Evolutionary conservation across 2,113 vertebrate genomes (phyloP).

Genomic region (Eptesicus fuscus): DNA sequence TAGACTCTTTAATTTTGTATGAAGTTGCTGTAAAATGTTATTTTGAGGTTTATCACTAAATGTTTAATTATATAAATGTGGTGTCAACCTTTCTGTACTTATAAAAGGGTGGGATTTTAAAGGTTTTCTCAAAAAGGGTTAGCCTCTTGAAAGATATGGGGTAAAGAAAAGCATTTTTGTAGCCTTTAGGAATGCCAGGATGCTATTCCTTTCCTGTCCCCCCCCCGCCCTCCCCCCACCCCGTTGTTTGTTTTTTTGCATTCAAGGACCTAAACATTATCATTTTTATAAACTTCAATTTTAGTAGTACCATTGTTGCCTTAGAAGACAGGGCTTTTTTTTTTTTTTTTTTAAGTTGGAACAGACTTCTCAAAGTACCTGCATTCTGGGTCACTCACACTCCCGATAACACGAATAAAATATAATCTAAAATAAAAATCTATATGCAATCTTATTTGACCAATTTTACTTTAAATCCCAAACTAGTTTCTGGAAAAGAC

Average conservation of each 20-base stretch:
- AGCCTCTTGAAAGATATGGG: neutral
- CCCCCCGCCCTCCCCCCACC: too few species aligned
- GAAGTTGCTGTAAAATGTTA: neutral
- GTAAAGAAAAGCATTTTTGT: neutral
- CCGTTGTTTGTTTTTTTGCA: neutral
- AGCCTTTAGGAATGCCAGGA: neutral
- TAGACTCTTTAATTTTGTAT: neutral
- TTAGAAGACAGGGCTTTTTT: neutral
- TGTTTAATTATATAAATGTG: neutral
- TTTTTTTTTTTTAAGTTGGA: neutral
- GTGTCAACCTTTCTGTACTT: neutral
- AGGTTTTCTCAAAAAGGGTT: neutral
- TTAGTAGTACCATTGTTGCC: neutral
- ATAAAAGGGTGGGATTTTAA: neutral
- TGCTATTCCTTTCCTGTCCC: neutral
- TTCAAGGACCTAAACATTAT: neutral
- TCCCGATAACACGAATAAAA: neutral
- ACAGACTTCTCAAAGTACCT: neutral
- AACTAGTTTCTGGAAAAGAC: neutral
- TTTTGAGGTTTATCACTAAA: neutral
- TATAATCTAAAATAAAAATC: neutral
- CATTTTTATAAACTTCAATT: slow-evolving; percentile 33
- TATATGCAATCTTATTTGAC: neutral
- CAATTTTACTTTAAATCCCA: slow-evolving; percentile 5
- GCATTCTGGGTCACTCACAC: neutral